Base-by-base conservation (phyloP, 2,888 invertebrate species). In the Pheosia gnoma region DNA sequence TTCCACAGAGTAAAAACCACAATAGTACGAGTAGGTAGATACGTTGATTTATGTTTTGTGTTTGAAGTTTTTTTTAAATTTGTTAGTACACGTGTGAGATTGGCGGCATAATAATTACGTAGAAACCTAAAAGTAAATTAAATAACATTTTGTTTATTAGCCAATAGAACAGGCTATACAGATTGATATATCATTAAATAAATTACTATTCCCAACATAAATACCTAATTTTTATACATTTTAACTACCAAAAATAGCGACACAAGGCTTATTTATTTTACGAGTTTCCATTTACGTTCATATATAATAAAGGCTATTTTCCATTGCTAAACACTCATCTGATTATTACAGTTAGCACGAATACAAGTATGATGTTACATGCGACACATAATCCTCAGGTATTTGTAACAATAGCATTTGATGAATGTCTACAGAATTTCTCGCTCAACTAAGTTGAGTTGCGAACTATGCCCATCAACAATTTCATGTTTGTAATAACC, bases 401-500 rank as follows among this genome's bases (percentile, higher is more conserved):
- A 53, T 62, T 59, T 60, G 59, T 58, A 59, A 61, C 53, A 59
- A 43, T 61, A 66, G 60, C 58, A 62, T 75, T 72, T 70, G 71
- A 77, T 74, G 68, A 75, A 70, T 73, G 69, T 68, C 67, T 70
- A 59, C 49, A 68, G 77, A 74, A 80, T 79, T 78, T 74, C 74
- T 62, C 66, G 71, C 59, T 9, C 51, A 63, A 67, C 70, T 71
- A 75, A 81, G 75, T 82, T 80, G 63, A 79, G 78, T 82, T 80
- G 63, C 68, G 67, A 85, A 84, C 83, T 84, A 81, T 82, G 75
- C 76, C 73, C 73, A 78, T 78, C 76, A 79, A 80, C 75, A 79
- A 82, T 81, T 79, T 82, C 80, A 77, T 79, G 81, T 79, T 80
- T 77, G 73, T 81, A 79, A 82, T 83, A 81, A 72, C 69, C 63